phyloP scores from a whole-genome alignment of 2,113 vertebrate species.

The Thomomys bottae region DNA sequence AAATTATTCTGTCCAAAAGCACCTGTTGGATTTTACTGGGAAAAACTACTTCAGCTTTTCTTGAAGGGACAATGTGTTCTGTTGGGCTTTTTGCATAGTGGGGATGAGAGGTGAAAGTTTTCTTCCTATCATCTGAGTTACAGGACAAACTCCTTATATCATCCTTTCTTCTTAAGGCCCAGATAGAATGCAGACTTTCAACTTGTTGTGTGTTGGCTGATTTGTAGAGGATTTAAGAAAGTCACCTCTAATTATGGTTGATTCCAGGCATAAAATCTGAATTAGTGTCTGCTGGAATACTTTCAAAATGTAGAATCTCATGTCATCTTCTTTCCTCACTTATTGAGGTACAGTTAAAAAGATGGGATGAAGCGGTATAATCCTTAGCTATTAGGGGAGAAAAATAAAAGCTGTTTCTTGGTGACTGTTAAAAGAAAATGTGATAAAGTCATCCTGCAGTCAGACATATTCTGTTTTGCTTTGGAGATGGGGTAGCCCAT shows the following conservation, averaged over 20 bases:
- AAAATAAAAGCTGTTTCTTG: conserved; percentile 21
- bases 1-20: too few relatives aligned
- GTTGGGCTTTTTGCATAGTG: accelerated
- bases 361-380: not conserved
- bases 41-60: not conserved
- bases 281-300: not conserved
- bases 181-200: not conserved
- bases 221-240: not conserved
- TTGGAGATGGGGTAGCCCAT: too few relatives aligned
- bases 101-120: not conserved
- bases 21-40: not conserved
- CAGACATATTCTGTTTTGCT: not conserved
- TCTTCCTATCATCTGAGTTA: not conserved
- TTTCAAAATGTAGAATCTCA: not conserved
- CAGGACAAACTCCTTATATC: not conserved
- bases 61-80: not conserved
- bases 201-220: not conserved
- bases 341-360: not conserved
- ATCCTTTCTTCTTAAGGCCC: too few relatives aligned
- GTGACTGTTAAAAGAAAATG: not conserved
- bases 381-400: not conserved
- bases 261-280: conserved; percentile 6
- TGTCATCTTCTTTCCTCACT: not conserved
- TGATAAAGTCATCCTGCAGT: not conserved
- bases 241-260: not conserved